Conservation (phyloP, 2,113 vertebrate genomes). For the Orcinus orca region DNA sequence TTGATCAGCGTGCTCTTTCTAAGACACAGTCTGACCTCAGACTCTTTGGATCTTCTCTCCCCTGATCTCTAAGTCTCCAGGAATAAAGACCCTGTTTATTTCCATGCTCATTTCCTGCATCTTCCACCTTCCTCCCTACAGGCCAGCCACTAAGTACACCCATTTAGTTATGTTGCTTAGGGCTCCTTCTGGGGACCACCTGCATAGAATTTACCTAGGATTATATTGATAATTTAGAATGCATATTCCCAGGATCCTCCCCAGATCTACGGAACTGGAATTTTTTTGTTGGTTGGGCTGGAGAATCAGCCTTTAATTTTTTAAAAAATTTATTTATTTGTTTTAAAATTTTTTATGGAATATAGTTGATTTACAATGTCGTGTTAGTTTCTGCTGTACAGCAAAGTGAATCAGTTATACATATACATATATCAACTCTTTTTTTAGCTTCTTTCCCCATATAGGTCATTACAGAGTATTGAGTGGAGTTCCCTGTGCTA, state of each 20-base stretch:
- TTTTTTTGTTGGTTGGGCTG: neutral
- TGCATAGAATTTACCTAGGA: neutral
- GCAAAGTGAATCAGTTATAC: too few relatives aligned
- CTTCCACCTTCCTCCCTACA: neutral
- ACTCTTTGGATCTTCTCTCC: neutral
- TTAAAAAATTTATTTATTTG: too few relatives aligned
- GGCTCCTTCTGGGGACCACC: neutral
- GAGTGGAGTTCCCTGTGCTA: too few relatives aligned
- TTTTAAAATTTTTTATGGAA: too few relatives aligned
- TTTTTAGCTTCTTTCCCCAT: too few relatives aligned
- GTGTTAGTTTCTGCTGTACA: too few relatives aligned
- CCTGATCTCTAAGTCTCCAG: neutral
- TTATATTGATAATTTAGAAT: neutral
- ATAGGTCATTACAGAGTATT: too few relatives aligned
- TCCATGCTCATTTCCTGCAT: neutral
- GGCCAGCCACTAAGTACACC: fast-evolving
- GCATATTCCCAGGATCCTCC: neutral
- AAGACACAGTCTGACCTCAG: neutral
- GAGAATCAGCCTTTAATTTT: neutral
- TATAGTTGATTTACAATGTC: too few relatives aligned
- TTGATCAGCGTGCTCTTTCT: neutral
- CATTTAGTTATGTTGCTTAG: neutral
- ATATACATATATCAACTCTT: too few relatives aligned
- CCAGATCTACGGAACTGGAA: neutral
- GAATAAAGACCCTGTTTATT: neutral